These are phyloP conservation scores for Malacosoma neustria DNA, from an alignment of 2,888 invertebrate species.

Conservation along the genomic window DNA sequence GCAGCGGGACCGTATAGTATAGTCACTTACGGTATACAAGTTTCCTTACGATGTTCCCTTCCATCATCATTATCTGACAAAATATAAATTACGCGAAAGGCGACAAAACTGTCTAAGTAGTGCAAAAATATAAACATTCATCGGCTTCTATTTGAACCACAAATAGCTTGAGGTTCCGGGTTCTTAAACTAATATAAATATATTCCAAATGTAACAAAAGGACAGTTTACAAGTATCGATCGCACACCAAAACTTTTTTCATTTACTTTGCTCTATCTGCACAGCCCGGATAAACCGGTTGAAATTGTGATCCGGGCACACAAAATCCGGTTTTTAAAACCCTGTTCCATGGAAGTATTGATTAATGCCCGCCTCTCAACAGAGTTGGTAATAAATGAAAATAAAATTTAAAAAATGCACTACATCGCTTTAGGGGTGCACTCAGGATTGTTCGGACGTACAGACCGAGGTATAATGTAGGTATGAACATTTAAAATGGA, in stretches of 20 bases:
- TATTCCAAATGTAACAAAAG: too few species aligned
- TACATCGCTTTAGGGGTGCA: conserved; percentile 46
- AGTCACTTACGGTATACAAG: too few species aligned
- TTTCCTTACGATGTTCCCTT: too few species aligned
- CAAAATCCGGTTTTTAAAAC: conserved; percentile 27
- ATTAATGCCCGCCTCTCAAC: conserved; percentile 44
- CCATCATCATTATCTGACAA: too few species aligned
- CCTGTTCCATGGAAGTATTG: conserved; percentile 38
- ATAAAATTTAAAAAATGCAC: conserved; percentile 33
- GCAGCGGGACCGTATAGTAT: too few species aligned
- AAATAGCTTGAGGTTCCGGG: too few species aligned
- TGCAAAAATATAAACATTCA: too few species aligned
- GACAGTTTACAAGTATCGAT: conserved; percentile 26
- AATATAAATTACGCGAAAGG: too few species aligned
- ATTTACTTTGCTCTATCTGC: conserved; percentile 8
- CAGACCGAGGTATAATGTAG: conserved; percentile 21
- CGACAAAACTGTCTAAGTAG: too few species aligned
- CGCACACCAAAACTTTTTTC: conserved; percentile 17
- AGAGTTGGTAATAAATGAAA: conserved; percentile 41
- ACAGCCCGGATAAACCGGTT: conserved; percentile 20
- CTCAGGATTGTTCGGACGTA: conserved; percentile 36
- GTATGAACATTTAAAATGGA: conserved; percentile 18
- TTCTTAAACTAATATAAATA: too few species aligned
- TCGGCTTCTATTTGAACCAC: too few species aligned
- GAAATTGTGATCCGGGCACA: conserved; percentile 28